Conservation (phyloP, 1,140 invertebrate genomes). For the Onthophagus taurus region DNA sequence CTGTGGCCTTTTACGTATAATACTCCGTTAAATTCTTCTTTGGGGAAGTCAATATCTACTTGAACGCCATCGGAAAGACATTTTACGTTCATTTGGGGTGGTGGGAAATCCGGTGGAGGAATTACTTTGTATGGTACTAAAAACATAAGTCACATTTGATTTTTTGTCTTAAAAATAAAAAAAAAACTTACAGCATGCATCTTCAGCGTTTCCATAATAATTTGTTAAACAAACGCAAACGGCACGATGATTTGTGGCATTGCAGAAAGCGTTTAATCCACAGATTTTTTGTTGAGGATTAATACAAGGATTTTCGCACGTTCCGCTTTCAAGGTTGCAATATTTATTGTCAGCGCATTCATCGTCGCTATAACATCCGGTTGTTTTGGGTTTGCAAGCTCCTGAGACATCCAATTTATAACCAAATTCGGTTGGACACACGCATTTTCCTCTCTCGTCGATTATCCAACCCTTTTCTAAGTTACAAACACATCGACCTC, state of each 20-base stretch:
- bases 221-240: slow-evolving; percentile 65
- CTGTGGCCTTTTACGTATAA: slow-evolving; percentile 91
- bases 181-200: slow-evolving; percentile 51
- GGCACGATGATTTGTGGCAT: slow-evolving; percentile 65
- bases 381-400: slow-evolving; percentile 50
- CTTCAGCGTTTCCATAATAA: slow-evolving; percentile 58
- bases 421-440: slow-evolving; percentile 61
- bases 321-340: slow-evolving; percentile 57
- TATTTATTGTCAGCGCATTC: slow-evolving; percentile 70
- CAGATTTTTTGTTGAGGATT: slow-evolving; percentile 59
- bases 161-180: not conserved
- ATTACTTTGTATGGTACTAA: not conserved
- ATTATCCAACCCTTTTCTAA: slow-evolving; percentile 63
- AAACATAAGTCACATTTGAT: not conserved
- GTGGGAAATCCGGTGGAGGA: slow-evolving; percentile 68
- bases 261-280: slow-evolving; percentile 69
- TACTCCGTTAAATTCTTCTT: slow-evolving; percentile 79
- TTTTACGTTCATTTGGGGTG: slow-evolving; percentile 75
- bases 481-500: slow-evolving; percentile 71
- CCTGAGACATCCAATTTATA: slow-evolving; percentile 55
- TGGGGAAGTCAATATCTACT: slow-evolving; percentile 70
- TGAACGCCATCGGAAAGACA: slow-evolving; percentile 87
- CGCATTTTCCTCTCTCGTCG: slow-evolving; percentile 66
- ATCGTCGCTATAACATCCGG: slow-evolving; percentile 60
- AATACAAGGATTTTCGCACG: slow-evolving; percentile 67